These are phyloP conservation scores for Mesodorylaimus sp. DNA, from an alignment of 2,888 invertebrate genomes.

Conservation along the genomic window DNA sequence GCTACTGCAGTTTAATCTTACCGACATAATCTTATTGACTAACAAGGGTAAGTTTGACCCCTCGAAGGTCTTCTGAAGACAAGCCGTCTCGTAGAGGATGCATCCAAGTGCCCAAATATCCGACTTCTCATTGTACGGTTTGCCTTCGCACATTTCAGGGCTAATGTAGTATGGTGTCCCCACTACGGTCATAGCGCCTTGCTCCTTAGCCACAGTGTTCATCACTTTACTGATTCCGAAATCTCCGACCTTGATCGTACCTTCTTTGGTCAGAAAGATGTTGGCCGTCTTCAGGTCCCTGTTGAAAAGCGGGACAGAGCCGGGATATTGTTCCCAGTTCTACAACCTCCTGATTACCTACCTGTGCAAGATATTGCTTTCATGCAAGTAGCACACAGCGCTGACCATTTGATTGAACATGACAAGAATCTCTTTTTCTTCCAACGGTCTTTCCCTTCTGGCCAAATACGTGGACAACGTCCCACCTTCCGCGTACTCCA, in stretches of 20 bases:
- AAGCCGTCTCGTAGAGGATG: slow-evolving; percentile 54
- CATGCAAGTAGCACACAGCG: slow-evolving; percentile 51
- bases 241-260: slow-evolving; percentile 50
- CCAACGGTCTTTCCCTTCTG: slow-evolving; percentile 38
- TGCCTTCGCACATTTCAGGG: slow-evolving; percentile 46
- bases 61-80: slow-evolving; percentile 51
- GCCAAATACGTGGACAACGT: slow-evolving; percentile 48
- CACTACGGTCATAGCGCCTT: slow-evolving; percentile 36
- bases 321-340: not conserved
- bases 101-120: slow-evolving; percentile 57
- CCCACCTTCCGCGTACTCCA: slow-evolving; percentile 60
- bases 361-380: slow-evolving; percentile 44
- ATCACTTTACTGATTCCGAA: slow-evolving; percentile 46
- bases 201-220: slow-evolving; percentile 15
- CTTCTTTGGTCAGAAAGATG: slow-evolving; percentile 49
- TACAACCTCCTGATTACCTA: slow-evolving; percentile 13
- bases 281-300: slow-evolving; percentile 56
- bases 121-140: slow-evolving; percentile 53
- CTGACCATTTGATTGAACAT: slow-evolving; percentile 50
- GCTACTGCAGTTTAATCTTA: slow-evolving; percentile 20
- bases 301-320: slow-evolving; percentile 14
- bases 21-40: slow-evolving; percentile 53
- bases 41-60: slow-evolving; percentile 51
- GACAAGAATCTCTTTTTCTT: slow-evolving; percentile 45
- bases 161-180: slow-evolving; percentile 40